Base-by-base conservation (phyloP, 2,888 invertebrate species). In the Pheosia gnoma region DNA sequence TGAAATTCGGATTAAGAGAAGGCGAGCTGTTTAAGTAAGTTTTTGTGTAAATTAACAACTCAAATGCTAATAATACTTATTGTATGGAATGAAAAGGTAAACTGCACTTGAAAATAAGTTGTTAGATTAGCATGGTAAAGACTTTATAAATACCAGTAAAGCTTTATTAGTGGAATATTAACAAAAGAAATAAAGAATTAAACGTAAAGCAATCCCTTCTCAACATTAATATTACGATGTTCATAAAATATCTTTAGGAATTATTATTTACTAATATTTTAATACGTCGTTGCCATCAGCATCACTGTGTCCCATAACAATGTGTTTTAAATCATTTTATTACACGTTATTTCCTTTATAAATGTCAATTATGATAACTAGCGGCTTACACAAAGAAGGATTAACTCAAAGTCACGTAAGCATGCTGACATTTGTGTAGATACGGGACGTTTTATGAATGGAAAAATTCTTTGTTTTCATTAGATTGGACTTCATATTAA, bases 331-430 rank as follows among this genome's bases (percentile, higher is more conserved):
- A 39, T 77, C 80, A 80, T 75, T 25, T 1, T 25, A 13, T 81
- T 74, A 73, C 76, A 71, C 64, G 74, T 65, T 67, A 75, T 85
- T 89, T 84, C 83, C 83, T 85, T 79, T 78, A 84, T 84, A 83
- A 80, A 75, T 73, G 71, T 72, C 77, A 84, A 84, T 86, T 86
- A 87, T 81, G 74, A 82, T 82, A 83, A 82, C 58, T 63, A 65
- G 79, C 81, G 83, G 83, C 72, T 62, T 73, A 66, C 71, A 74
- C 80, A 81, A 80, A 80, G 77, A 69, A 74, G 64, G 67, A 75
- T 77, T 80, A 78, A 74, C 73, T 72, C 66, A 70, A 67, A 80
- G 75, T 80, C 82, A 85, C 85, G 84, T 82, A 77, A 74, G 66
- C 71, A 71, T 59, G 47, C 25, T 37, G 43, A 58, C 37, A 51